These are phyloP conservation scores for Xyrichtys novacula DNA, from an alignment of 2,797 vertebrate species.

Conservation along the genomic window DNA sequence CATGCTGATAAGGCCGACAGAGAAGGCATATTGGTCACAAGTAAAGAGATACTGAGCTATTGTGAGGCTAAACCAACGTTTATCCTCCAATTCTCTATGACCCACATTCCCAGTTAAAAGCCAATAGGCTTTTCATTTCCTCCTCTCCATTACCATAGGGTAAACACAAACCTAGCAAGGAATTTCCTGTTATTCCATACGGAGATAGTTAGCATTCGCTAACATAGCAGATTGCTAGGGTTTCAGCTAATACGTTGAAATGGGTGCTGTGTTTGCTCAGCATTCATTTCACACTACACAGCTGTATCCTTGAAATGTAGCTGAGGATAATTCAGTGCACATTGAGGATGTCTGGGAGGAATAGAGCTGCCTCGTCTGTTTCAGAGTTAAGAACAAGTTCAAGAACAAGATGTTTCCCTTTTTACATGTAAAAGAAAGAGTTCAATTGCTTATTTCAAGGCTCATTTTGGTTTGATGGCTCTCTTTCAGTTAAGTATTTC, in stretches of 20 bases:
- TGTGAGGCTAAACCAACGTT: conserved; percentile 40
- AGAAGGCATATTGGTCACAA: conserved; percentile 4
- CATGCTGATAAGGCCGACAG: conserved; percentile 38
- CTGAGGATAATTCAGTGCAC: conserved; percentile 50
- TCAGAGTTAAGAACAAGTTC: neutral
- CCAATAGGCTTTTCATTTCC: conserved; percentile 75
- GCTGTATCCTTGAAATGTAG: conserved; percentile 59
- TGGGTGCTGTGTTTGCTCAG: conserved; percentile 58
- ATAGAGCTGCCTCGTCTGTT: neutral
- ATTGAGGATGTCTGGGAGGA: conserved; percentile 35
- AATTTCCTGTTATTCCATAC: conserved; percentile 84
- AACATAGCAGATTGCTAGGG: conserved; percentile 61
- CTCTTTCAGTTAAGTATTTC: neutral
- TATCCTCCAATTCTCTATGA: conserved; percentile 50
- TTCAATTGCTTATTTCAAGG: neutral
- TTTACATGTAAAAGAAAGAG: neutral
- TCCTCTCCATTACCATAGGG: conserved; percentile 67
- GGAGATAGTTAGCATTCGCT: conserved; percentile 70
- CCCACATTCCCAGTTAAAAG: conserved; percentile 65
- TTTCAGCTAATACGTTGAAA: conserved; percentile 69
- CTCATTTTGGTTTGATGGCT: neutral
- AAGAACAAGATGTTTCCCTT: neutral
- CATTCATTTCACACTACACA: conserved; percentile 60
- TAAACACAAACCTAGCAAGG: conserved; percentile 76
- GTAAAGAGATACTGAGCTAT: conserved; percentile 15